Conservation (phyloP, 2,888 invertebrate species). For the Rhabditoides inermis region DNA sequence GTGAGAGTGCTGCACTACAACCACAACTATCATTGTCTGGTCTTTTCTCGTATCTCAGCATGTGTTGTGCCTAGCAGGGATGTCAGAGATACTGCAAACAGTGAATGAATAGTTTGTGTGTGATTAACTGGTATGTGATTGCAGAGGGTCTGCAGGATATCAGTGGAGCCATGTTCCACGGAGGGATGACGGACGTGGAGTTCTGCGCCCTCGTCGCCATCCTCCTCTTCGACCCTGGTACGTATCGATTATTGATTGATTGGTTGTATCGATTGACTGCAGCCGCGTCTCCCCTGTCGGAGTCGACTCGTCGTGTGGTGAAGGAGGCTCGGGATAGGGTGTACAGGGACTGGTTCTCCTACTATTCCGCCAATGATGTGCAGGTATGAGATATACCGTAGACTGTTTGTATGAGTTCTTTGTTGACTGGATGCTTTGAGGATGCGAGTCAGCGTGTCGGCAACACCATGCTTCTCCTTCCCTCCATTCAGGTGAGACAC, state of each 20-base stretch:
- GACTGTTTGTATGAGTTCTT: neutral
- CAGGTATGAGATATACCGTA: constrained; percentile 8
- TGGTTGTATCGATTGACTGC: neutral
- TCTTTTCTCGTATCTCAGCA: too few relatives aligned
- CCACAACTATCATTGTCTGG: too few relatives aligned
- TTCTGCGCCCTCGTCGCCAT: constrained; percentile 35
- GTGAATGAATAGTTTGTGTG: constrained; percentile 18
- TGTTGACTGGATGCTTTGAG: neutral
- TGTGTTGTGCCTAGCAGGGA: too few relatives aligned
- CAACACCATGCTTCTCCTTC: constrained; percentile 36
- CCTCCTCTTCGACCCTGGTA: constrained; percentile 38
- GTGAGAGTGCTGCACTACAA: too few relatives aligned
- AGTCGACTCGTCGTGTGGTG: constrained; percentile 14
- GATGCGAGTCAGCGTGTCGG: constrained; percentile 36
- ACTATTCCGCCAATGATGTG: constrained; percentile 26
- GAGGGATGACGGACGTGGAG: constrained; percentile 35
- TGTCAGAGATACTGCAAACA: constrained; percentile 16
- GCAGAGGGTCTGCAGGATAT: constrained; percentile 24
- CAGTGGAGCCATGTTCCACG: constrained; percentile 26
- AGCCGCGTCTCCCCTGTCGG: constrained; percentile 15
- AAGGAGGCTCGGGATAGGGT: constrained; percentile 19
- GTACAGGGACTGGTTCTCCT: constrained; percentile 38
- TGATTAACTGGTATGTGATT: constrained; percentile 3
- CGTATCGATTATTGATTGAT: neutral
- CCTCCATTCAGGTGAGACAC: constrained; percentile 29